A percentile compares a stretch with the other conserved stretches of the same genome.
phyloP scores from a whole-genome alignment of 2,113 vertebrate species.

The Oryzias woworae region DNA sequence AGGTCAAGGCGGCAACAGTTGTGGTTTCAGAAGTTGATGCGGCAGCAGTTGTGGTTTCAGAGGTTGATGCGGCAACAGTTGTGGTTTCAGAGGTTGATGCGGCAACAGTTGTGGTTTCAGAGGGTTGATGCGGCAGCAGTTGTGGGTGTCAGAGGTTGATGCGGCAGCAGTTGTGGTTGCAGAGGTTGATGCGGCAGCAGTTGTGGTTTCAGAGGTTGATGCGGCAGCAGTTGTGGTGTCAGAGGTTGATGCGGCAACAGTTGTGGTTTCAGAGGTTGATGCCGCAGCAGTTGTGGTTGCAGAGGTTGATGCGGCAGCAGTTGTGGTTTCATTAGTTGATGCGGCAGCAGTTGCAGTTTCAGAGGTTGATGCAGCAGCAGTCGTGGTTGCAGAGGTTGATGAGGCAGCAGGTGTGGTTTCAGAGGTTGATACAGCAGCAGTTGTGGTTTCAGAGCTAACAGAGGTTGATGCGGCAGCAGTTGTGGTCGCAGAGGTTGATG shows the following conservation, averaged over 20 bases:
- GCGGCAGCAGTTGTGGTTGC: too few relatives aligned
- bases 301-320: neutral
- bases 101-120: neutral
- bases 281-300: too few relatives aligned
- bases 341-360: too few relatives aligned
- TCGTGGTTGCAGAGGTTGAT: neutral
- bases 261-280: neutral
- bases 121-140: neutral
- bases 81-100: neutral
- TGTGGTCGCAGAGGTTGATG: neutral
- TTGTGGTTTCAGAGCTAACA: neutral
- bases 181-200: too few relatives aligned
- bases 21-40: neutral
- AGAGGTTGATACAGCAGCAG: too few relatives aligned
- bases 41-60: neutral
- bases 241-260: neutral
- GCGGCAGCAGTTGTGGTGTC: neutral
- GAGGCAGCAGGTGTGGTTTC: neutral
- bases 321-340: neutral
- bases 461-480: neutral
- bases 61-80: neutral
- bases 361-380: neutral
- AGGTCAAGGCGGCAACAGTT: neutral
- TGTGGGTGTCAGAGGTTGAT: too few relatives aligned
- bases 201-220: neutral